Evolutionary conservation across 2,113 vertebrate species (phyloP).

Genomic region (Syrrhaptes paradoxus): DNA sequence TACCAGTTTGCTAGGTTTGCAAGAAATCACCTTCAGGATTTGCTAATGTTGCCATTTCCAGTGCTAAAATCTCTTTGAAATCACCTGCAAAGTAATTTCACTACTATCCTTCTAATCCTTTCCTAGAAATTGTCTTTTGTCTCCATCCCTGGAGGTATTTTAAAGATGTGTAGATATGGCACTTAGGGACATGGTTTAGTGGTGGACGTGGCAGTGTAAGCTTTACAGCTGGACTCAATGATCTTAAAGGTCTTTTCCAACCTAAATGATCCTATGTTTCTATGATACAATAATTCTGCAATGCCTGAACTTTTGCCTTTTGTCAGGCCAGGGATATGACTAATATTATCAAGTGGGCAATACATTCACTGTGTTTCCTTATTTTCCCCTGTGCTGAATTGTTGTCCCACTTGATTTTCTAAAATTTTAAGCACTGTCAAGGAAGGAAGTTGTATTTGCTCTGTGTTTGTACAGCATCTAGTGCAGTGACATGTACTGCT

Average conservation of each 20-base stretch:
- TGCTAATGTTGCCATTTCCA: neutral
- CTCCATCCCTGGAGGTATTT: no score
- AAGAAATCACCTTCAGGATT: neutral
- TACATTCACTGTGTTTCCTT: neutral
- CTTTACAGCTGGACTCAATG: no score
- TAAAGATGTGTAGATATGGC: no score
- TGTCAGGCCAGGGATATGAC: neutral
- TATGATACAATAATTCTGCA: neutral
- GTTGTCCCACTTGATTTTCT: neutral
- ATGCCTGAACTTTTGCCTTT: neutral
- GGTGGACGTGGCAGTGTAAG: no score
- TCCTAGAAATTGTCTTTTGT: neutral
- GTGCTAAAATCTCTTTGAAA: neutral
- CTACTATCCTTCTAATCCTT: neutral
- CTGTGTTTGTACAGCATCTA: neutral
- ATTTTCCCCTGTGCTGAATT: neutral
- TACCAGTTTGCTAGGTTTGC: neutral
- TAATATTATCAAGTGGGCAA: neutral
- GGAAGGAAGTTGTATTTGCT: neutral
- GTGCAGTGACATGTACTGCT: neutral
- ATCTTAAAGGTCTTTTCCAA: no score
- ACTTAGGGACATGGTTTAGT: no score
- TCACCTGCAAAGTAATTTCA: neutral
- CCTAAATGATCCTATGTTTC: no score
- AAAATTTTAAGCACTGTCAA: neutral